Evolutionary conservation across 2,797 vertebrate genomes (phyloP).

Genomic region (Poeciliopsis paucimaculata): DNA sequence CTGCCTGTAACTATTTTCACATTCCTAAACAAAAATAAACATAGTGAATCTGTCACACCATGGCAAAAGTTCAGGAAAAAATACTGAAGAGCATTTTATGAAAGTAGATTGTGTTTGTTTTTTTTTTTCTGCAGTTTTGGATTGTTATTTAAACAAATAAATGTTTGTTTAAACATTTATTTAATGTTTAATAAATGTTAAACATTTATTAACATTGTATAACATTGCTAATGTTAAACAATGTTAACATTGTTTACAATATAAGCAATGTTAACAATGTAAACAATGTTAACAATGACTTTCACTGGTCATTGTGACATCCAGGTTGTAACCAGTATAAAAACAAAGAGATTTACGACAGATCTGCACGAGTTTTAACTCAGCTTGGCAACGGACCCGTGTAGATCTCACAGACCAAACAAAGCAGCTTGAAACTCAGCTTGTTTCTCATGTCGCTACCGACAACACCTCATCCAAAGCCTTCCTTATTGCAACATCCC

Average conservation of each 20-base stretch:
- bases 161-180: too few species aligned
- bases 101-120: not conserved
- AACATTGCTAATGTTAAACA: too few species aligned
- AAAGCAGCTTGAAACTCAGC: not conserved
- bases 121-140: not conserved
- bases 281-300: too few species aligned
- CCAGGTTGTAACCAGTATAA: not conserved
- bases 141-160: not conserved
- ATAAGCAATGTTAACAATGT: too few species aligned
- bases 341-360: not conserved
- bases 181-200: too few species aligned
- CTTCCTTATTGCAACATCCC: slow-evolving; percentile 5
- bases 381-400: not conserved
- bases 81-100: not conserved
- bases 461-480: slow-evolving; percentile 2
- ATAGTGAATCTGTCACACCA: not conserved
- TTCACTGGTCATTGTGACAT: not conserved
- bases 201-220: too few species aligned
- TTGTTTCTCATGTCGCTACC: not conserved
- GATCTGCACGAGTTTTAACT: not conserved
- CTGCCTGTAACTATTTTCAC: not conserved
- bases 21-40: not conserved
- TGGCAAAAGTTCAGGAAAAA: too few species aligned
- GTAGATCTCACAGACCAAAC: too few species aligned
- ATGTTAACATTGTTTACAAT: too few species aligned